phyloP scores from a whole-genome alignment of 2,113 vertebrate species.

The Prunella fulvescens region DNA sequence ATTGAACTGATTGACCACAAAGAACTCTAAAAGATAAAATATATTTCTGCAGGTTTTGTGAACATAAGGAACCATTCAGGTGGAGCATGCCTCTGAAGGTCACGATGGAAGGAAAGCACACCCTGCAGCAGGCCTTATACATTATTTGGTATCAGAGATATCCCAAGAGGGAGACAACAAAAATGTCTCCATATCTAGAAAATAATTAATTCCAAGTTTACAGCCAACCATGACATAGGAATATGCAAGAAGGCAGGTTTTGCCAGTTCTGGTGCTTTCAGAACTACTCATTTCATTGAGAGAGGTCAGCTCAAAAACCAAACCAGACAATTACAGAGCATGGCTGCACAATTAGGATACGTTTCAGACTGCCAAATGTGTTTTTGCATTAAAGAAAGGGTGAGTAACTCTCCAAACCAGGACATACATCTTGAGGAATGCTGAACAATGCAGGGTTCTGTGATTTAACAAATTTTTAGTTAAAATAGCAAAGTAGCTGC shows the following conservation, averaged over 20 bases:
- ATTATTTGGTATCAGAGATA: background rate
- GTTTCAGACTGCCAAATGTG: background rate
- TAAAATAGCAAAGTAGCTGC: background rate
- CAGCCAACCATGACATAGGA: background rate
- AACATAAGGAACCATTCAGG: background rate
- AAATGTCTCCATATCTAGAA: background rate
- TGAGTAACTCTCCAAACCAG: background rate
- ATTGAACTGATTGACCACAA: background rate
- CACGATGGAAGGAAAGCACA: background rate
- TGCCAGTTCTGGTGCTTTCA: background rate
- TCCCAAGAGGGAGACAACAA: background rate
- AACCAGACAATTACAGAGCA: background rate
- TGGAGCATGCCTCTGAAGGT: background rate
- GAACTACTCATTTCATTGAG: background rate
- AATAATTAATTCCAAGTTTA: background rate
- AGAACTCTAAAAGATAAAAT: background rate
- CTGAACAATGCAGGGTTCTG: background rate
- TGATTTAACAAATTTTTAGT: background rate
- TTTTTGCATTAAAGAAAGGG: background rate
- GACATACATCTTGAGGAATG: background rate
- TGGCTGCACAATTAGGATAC: background rate
- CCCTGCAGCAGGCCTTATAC: background rate
- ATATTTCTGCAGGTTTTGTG: background rate
- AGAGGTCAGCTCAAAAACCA: background rate
- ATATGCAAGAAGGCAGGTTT: background rate